Percentiles rank a stretch among this genome's conserved stretches.
phyloP scores from a whole-genome alignment of 2,113 vertebrate species.

The Tachysurus vachellii region DNA sequence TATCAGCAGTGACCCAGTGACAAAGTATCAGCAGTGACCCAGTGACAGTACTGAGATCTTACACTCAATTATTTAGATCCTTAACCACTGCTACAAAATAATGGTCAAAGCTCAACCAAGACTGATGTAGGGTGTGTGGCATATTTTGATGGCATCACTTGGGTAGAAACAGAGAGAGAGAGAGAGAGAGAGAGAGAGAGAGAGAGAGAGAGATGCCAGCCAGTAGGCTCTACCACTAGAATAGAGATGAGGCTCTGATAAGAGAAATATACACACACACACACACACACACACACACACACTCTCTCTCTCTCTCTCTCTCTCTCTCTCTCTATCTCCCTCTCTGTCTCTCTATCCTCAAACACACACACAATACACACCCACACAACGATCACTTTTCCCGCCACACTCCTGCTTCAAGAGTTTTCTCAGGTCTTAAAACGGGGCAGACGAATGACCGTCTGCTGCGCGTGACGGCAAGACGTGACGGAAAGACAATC shows the following conservation, averaged over 20 bases:
- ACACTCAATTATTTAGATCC: not conserved
- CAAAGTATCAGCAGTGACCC: not conserved
- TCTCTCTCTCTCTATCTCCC: not conserved
- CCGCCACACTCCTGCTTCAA: not conserved
- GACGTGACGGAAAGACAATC: constrained; percentile 1
- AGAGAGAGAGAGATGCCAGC: constrained; percentile 38
- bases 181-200: constrained; percentile 22
- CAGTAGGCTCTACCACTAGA: constrained; percentile 30
- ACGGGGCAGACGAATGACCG: not conserved
- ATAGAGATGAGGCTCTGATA: constrained; percentile 25
- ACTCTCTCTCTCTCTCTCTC: not conserved
- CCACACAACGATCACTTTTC: not conserved
- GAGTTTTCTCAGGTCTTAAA: constrained; percentile 5
- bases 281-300: not conserved
- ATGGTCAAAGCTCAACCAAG: not conserved
- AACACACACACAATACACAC: not conserved
- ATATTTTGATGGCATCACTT: constrained; percentile 2
- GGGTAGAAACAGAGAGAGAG: constrained; percentile 14
- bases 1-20: not conserved
- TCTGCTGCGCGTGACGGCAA: constrained; percentile 9
- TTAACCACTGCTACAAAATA: not conserved
- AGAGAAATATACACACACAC: constrained; percentile 10
- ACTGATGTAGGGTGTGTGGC: constrained; percentile 45
- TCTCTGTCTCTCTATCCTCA: too few species aligned
- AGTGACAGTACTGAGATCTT: not conserved